A percentile compares a stretch with the other conserved stretches of the same genome.
phyloP scores from a whole-genome alignment of 2,113 vertebrate species.

The Columba janthina region DNA sequence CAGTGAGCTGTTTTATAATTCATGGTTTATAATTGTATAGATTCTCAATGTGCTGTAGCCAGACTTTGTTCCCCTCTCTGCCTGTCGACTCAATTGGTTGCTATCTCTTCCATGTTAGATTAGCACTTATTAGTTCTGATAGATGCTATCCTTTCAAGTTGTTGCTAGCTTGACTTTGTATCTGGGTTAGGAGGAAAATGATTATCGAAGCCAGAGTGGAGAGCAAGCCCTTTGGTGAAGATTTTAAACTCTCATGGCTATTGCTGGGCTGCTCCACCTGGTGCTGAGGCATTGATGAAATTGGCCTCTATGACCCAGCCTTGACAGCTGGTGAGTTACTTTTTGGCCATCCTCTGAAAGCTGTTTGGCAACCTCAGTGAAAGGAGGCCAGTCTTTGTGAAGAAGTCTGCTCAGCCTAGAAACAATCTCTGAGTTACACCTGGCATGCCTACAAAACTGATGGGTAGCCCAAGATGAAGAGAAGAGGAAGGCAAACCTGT shows the following conservation, averaged over 20 bases:
- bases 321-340: background rate
- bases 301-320: background rate
- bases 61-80: slow-evolving; percentile 22
- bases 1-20: slow-evolving; percentile 21
- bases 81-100: background rate
- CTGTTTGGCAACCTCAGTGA: background rate
- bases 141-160: slow-evolving; percentile 43
- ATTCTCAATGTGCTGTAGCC: background rate
- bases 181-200: background rate
- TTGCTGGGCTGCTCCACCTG: too few species aligned
- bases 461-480: background rate
- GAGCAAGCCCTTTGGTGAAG: background rate
- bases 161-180: background rate
- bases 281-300: background rate
- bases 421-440: background rate
- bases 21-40: slow-evolving; percentile 33
- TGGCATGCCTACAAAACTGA: background rate
- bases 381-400: background rate
- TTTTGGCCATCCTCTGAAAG: background rate
- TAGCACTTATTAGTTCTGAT: slow-evolving; percentile 16
- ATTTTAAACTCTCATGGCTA: background rate
- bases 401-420: background rate
- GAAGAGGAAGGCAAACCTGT: background rate
- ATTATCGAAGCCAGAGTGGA: background rate
- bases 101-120: slow-evolving; percentile 23